Conservation (phyloP, 2,797 vertebrate species). For the Macrochelys suwanniensis region DNA sequence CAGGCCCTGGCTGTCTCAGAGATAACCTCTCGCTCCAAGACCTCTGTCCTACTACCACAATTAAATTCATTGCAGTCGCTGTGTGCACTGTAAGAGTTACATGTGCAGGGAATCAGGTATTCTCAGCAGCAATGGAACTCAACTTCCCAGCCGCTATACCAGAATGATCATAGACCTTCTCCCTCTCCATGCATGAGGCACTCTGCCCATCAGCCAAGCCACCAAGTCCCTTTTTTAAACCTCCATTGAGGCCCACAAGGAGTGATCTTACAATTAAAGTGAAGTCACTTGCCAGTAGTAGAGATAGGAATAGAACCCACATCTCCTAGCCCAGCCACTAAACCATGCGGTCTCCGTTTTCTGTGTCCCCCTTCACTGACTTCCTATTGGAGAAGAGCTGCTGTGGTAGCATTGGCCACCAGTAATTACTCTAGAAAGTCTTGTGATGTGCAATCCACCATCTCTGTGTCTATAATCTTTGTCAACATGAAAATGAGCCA, state of each 20-base stretch:
- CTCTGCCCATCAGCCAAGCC: not conserved
- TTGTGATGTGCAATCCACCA: not conserved
- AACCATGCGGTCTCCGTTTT: not conserved
- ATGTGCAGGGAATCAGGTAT: not conserved
- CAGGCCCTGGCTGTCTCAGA: not conserved
- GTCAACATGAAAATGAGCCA: not conserved
- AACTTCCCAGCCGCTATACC: not conserved
- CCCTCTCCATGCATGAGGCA: not conserved
- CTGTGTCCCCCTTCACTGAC: not conserved
- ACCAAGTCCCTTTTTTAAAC: not conserved
- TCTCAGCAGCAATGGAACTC: not conserved
- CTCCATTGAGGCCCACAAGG: not conserved
- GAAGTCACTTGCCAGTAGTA: not conserved
- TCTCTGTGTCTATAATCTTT: not conserved
- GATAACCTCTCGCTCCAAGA: not conserved
- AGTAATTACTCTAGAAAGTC: not conserved
- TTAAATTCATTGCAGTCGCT: not conserved
- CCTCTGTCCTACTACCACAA: not conserved
- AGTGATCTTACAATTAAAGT: not conserved
- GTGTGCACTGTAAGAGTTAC: not conserved
- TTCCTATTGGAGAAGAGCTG: not conserved
- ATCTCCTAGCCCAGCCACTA: not conserved
- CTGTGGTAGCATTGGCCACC: not conserved
- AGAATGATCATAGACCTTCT: not conserved
- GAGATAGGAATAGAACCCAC: not conserved